Conservation (phyloP, 2,113 vertebrate species). For the Nanger granti region DNA sequence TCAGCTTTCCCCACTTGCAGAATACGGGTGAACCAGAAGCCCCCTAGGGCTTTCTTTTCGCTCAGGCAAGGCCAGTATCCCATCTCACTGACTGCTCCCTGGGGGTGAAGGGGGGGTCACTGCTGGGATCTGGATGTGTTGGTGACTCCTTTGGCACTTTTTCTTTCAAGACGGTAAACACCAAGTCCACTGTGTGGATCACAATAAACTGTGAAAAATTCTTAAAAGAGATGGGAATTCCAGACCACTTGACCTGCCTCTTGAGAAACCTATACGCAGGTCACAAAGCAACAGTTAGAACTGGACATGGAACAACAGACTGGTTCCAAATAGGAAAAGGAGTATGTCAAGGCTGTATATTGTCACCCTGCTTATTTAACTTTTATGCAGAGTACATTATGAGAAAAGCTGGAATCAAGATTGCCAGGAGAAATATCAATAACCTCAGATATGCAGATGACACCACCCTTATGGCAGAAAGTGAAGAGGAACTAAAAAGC, state of each 20-base stretch:
- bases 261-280: too few relatives aligned
- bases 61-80: background rate
- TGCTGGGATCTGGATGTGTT: background rate
- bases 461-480: too few relatives aligned
- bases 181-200: background rate
- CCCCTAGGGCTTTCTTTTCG: background rate
- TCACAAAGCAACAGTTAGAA: too few relatives aligned
- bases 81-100: background rate
- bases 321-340: too few relatives aligned
- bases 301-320: too few relatives aligned
- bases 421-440: too few relatives aligned
- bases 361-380: too few relatives aligned
- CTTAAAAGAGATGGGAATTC: background rate
- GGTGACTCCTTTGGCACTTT: background rate
- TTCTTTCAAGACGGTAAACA: background rate
- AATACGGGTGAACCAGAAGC: background rate
- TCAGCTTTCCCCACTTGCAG: background rate
- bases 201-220: background rate
- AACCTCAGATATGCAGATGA: too few relatives aligned
- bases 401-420: too few relatives aligned
- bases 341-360: too few relatives aligned
- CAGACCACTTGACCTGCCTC: background rate
- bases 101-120: background rate
- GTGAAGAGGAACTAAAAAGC: too few relatives aligned
- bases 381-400: too few relatives aligned